Base-by-base conservation (phyloP, 30 jellyfish, hydroid and myxozoan species). In the Hydra vulgaris region DNA sequence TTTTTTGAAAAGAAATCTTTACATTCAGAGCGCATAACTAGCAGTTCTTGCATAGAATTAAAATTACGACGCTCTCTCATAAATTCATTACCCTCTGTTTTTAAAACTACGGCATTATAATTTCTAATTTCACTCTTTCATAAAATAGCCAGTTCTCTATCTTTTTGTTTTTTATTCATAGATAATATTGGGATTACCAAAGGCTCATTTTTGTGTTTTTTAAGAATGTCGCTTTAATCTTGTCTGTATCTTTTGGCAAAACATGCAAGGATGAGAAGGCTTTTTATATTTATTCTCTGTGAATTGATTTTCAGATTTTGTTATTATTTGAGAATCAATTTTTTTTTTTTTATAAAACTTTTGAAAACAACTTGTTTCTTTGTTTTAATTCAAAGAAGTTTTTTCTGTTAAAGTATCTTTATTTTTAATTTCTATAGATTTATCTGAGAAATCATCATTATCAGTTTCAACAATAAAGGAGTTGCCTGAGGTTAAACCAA, bases 21-120 rank as follows among this genome's bases (percentile, higher is more conserved):
- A n/a, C 87, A 61, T 0, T 26, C 87, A 15, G 71, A 66, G 26
- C 87, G 66, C 83, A 79, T 66, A 0, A 79, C 1, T 15, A 85
- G 87, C 0, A 69, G 15, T 20, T 52, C 82, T 52, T 78, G 76
- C 27, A 1, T 3, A 3, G 61, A 40, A 12, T 40, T 40, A n/a
- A n/a, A n/a, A n/a, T n/a, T n/a, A n/a, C n/a, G n/a, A 40, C 61
- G 61, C 66, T 73, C 66, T 73, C 61, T 0, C 87, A 79, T 66
- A 12, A 61, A 66, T 17, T 4, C 82, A 26, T 22, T 24, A 8
- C 26, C 3, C 16, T 81, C 85, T 0, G 25, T 15, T 61, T 66
- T 66, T 20, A 79, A 17, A 8, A 18, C 1, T 0, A 7, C 72
- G 17, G 53, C 4, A 17, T 78, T 79, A 25, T 7, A n/a, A 4